phyloP scores from a whole-genome alignment of 2,797 vertebrate genomes.

The Rhyacichthys aspro region DNA sequence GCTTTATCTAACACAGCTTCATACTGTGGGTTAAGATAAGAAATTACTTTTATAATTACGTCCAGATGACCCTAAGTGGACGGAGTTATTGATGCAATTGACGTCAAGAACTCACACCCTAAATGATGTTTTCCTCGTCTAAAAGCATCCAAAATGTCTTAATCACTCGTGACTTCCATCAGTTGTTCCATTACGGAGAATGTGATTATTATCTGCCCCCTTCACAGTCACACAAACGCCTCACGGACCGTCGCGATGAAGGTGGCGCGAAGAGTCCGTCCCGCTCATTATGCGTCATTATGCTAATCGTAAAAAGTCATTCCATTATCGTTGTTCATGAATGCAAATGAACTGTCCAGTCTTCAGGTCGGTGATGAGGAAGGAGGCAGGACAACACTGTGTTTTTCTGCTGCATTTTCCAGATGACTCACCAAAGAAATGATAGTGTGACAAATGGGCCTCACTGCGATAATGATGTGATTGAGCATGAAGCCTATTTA shows the following conservation, averaged over 20 bases:
- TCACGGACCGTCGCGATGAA: conserved; percentile 60
- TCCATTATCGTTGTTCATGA: conserved; percentile 57
- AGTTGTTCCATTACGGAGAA: neutral
- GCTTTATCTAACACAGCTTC: too few species aligned
- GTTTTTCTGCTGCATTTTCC: conserved; percentile 15
- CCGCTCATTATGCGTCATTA: conserved; percentile 66
- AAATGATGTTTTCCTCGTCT: too few species aligned
- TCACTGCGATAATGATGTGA: conserved; percentile 23
- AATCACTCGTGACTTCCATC: too few species aligned
- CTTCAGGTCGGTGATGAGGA: conserved; percentile 29
- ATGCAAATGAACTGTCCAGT: conserved; percentile 49
- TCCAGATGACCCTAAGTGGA: too few species aligned
- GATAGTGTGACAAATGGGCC: conserved; percentile 16
- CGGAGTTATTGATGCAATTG: too few species aligned
- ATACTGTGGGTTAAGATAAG: too few species aligned
- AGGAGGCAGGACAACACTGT: conserved; percentile 6
- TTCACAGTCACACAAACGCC: conserved; percentile 14
- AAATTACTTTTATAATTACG: too few species aligned
- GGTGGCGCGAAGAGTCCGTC: conserved; percentile 61
- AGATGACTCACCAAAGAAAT: conserved; percentile 47
- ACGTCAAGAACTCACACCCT: too few species aligned
- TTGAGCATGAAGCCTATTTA: conserved; percentile 22
- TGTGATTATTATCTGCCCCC: conserved; percentile 6
- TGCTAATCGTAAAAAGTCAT: conserved; percentile 66
- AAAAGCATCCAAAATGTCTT: too few species aligned